A percentile compares a stretch with the other conserved stretches of the same genome.
Conservation (phyloP, 1,140 invertebrate species). For the Littorina saxatilis region DNA sequence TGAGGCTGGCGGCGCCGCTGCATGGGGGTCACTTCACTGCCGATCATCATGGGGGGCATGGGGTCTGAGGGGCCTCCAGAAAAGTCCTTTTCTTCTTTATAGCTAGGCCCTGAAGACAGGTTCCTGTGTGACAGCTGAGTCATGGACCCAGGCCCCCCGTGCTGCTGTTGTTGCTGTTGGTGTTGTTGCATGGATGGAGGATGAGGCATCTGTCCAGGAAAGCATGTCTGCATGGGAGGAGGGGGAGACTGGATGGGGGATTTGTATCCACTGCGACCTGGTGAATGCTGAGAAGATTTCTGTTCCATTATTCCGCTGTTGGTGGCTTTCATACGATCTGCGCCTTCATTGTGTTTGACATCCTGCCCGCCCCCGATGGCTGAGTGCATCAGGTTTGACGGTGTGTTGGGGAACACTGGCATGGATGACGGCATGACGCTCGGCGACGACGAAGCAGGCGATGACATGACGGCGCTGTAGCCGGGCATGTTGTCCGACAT, state of each 20-base stretch:
- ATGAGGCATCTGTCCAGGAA: constrained; percentile 17
- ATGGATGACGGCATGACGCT: constrained; percentile 21
- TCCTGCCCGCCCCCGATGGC: background rate
- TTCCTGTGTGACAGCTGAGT: too few species aligned
- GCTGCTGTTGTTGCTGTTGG: constrained; percentile 2
- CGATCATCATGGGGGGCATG: background rate
- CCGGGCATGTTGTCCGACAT: constrained; percentile 47
- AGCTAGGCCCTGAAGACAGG: background rate
- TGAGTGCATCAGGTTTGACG: constrained; percentile 27
- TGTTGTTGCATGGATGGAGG: background rate
- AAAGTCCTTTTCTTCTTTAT: constrained; percentile 7
- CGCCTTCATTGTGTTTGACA: background rate
- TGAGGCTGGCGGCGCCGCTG: constrained; percentile 27
- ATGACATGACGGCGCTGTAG: constrained; percentile 49
- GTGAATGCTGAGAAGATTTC: constrained; percentile 14
- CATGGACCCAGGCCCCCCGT: background rate
- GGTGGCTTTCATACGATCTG: constrained; percentile 3
- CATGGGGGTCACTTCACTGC: constrained; percentile 29
- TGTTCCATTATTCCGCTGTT: constrained; percentile 24
- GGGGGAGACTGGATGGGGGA: constrained; percentile 20
- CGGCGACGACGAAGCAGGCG: constrained; percentile 8
- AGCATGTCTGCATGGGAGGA: constrained; percentile 10
- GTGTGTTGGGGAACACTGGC: constrained; percentile 33
- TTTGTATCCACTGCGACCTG: background rate
- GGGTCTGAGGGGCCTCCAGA: constrained; percentile 1